A percentile compares a stretch with the other conserved stretches of the same genome.
Conservation (phyloP, 2,113 vertebrate species). For the Peucedramus taeniatus region DNA sequence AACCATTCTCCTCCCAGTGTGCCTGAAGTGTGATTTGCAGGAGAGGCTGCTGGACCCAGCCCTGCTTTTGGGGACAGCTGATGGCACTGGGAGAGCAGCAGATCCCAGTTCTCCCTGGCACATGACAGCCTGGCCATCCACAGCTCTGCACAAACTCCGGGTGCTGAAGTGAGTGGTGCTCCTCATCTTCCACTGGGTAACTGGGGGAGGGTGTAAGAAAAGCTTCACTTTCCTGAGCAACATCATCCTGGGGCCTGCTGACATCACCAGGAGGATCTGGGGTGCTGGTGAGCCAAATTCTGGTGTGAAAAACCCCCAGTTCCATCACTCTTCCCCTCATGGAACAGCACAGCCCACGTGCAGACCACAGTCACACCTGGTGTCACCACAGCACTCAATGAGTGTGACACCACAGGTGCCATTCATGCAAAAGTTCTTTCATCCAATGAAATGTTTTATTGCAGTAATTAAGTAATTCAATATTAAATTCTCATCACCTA, state of each 20-base stretch:
- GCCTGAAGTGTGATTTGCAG: conserved; percentile 91
- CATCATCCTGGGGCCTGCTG: not conserved
- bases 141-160: conserved; percentile 65
- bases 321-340: not conserved
- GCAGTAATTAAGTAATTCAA: too few relatives aligned
- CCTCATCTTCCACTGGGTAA: rapidly evolving
- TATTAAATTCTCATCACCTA: not conserved
- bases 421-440: not conserved
- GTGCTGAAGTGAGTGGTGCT: conserved; percentile 79
- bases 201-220: not conserved
- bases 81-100: conserved; percentile 65
- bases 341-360: not conserved
- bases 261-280: not conserved
- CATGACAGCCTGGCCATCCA: conserved; percentile 64
- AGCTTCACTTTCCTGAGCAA: not conserved
- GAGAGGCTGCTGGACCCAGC: conserved; percentile 87
- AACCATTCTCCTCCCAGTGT: conserved; percentile 67
- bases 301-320: not conserved
- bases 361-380: not conserved
- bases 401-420: not conserved
- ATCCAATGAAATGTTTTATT: not conserved
- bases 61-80: conserved; percentile 72
- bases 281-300: not conserved
- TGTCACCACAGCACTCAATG: not conserved
- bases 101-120: conserved; percentile 73